These are phyloP conservation scores for Crax fasciolata DNA, from an alignment of 2,797 vertebrate genomes.

Conservation along the genomic window DNA sequence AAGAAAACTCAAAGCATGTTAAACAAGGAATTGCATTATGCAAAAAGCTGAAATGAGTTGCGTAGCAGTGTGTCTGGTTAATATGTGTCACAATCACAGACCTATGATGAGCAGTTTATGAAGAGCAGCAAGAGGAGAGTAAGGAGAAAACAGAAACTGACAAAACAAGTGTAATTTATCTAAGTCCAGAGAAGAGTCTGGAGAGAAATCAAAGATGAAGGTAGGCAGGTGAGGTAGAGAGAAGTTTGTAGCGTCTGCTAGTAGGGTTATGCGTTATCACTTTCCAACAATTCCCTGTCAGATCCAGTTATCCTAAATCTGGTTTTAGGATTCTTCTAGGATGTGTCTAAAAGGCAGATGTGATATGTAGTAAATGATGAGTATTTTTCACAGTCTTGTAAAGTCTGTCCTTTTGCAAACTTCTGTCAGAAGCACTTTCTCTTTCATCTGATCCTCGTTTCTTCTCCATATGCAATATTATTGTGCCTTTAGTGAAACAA, in stretches of 20 bases:
- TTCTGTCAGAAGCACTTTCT: not conserved
- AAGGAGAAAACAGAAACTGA: not conserved
- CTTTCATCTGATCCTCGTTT: not conserved
- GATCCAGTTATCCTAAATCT: not conserved
- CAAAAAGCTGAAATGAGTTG: not conserved
- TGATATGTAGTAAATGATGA: rapidly evolving
- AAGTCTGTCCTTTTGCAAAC: not conserved
- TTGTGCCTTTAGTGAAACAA: not conserved
- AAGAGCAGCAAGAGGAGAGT: not conserved
- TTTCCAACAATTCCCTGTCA: not conserved
- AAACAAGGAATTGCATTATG: not conserved
- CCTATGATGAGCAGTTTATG: not conserved
- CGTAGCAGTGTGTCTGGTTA: not conserved
- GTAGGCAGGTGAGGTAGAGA: not conserved
- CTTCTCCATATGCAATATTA: not conserved
- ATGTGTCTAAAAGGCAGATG: not conserved
- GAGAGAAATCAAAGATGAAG: not conserved
- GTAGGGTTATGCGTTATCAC: not conserved
- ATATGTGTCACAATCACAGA: not conserved
- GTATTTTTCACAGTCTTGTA: not conserved
- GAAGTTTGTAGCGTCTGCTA: not conserved
- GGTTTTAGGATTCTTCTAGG: not conserved
- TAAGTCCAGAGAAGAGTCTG: not conserved
- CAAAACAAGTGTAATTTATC: not conserved
- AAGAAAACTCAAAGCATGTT: not conserved